Conservation (phyloP, 2,888 invertebrate species). For the Hyalella azteca region DNA sequence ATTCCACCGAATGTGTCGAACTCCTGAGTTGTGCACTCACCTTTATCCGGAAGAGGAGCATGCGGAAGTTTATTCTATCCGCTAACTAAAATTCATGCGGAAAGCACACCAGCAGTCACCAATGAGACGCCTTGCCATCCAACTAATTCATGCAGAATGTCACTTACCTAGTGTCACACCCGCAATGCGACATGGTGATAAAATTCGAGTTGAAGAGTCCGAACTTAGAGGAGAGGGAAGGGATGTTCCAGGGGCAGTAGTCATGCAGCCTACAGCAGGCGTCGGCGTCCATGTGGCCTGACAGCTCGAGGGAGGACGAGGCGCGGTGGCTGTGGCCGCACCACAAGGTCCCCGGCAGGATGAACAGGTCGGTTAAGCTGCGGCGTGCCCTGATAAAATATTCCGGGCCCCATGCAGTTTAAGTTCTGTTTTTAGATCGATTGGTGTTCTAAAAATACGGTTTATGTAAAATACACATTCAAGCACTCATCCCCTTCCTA, state of each 20-base stretch:
- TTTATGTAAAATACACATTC: too few relatives aligned
- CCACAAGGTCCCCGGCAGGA: slow-evolving; percentile 71
- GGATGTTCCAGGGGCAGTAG: slow-evolving; percentile 62
- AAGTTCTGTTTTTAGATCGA: too few relatives aligned
- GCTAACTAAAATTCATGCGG: too few relatives aligned
- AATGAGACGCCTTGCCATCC: not conserved
- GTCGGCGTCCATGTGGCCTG: slow-evolving; percentile 82
- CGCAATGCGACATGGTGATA: slow-evolving; percentile 64
- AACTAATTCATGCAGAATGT: too few relatives aligned
- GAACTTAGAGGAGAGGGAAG: slow-evolving; percentile 62
- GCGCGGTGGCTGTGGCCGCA: slow-evolving; percentile 89
- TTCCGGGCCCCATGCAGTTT: not conserved
- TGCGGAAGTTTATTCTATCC: too few relatives aligned
- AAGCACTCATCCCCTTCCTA: too few relatives aligned
- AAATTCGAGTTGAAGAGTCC: slow-evolving; percentile 63
- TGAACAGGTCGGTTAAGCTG: slow-evolving; percentile 54
- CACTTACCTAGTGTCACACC: slow-evolving; percentile 63
- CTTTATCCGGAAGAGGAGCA: not conserved
- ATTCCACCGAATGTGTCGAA: not conserved
- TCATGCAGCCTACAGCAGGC: slow-evolving; percentile 82
- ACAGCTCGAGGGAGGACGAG: slow-evolving; percentile 79
- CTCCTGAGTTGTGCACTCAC: not conserved
- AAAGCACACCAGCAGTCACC: not conserved
- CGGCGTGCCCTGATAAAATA: slow-evolving; percentile 44
- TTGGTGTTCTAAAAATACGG: too few relatives aligned